Percentiles rank a stretch among this genome's conserved stretches.
Conservation (phyloP, 2,888 invertebrate species). For the Geophilus truncorum region DNA sequence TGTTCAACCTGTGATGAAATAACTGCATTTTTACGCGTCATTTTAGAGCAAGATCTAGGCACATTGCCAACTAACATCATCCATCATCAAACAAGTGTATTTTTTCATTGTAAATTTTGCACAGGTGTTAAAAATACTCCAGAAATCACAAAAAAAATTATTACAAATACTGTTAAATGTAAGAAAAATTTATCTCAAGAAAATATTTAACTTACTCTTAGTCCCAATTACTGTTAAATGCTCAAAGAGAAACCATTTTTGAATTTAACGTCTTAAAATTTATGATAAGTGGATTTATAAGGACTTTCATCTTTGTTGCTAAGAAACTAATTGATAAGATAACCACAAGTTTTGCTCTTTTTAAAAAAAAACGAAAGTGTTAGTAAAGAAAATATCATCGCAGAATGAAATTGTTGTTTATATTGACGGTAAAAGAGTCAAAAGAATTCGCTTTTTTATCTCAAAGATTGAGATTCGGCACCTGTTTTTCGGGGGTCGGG, state of each 20-base stretch:
- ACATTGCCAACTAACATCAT: background rate
- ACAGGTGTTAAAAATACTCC: no score
- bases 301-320: constrained; percentile 3
- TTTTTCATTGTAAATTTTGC: no score
- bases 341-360: background rate
- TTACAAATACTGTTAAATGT: no score
- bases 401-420: background rate
- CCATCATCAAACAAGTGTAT: background rate
- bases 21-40: background rate
- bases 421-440: background rate
- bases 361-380: no score
- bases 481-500: background rate
- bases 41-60: background rate
- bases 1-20: background rate
- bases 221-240: no score
- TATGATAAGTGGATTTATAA: background rate
- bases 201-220: no score
- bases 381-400: background rate
- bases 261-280: background rate
- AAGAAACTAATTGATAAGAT: background rate
- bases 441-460: background rate
- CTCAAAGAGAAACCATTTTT: no score
- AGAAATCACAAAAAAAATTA: no score
- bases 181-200: no score
- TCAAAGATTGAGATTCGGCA: background rate